Conservation (phyloP, 2,888 invertebrate species). For the Heliconius cydno region DNA sequence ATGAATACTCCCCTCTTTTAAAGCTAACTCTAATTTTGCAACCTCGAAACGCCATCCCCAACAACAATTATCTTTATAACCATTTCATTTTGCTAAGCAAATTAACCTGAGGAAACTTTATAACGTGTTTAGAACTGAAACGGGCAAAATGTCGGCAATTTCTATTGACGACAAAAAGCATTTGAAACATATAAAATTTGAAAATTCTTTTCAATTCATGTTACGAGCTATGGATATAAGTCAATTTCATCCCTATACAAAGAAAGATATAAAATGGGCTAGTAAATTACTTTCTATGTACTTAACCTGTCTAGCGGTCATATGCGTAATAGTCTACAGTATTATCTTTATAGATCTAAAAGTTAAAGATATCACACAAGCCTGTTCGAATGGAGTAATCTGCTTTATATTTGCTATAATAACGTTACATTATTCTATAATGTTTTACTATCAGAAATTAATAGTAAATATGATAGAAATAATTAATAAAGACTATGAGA, state of each 20-base stretch:
- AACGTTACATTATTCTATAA: slow-evolving; percentile 47
- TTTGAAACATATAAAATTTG: slow-evolving; percentile 46
- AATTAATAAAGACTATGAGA: slow-evolving; percentile 56
- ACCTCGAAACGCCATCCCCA: background rate
- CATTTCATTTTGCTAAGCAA: background rate
- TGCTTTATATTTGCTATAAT: slow-evolving; percentile 45
- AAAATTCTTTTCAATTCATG: slow-evolving; percentile 48
- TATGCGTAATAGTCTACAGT: slow-evolving; percentile 43
- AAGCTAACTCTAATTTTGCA: background rate
- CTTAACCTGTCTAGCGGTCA: slow-evolving; percentile 39
- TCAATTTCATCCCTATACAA: slow-evolving; percentile 48
- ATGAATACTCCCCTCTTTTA: background rate
- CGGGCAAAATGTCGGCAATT: background rate
- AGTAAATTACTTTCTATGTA: slow-evolving; percentile 43
- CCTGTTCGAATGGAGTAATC: slow-evolving; percentile 49
- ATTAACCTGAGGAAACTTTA: background rate
- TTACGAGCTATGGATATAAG: slow-evolving; percentile 43
- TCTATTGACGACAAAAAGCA: slow-evolving; percentile 11
- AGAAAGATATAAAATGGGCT: slow-evolving; percentile 49
- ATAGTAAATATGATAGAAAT: slow-evolving; percentile 51
- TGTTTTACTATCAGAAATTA: slow-evolving; percentile 50
- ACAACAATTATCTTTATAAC: background rate
- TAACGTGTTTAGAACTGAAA: background rate
- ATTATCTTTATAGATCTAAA: slow-evolving; percentile 47
- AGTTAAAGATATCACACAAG: slow-evolving; percentile 45